Evolutionary conservation across 2,113 vertebrate genomes (phyloP).

Genomic region (Boulengeromyrus knoepffleri): DNA sequence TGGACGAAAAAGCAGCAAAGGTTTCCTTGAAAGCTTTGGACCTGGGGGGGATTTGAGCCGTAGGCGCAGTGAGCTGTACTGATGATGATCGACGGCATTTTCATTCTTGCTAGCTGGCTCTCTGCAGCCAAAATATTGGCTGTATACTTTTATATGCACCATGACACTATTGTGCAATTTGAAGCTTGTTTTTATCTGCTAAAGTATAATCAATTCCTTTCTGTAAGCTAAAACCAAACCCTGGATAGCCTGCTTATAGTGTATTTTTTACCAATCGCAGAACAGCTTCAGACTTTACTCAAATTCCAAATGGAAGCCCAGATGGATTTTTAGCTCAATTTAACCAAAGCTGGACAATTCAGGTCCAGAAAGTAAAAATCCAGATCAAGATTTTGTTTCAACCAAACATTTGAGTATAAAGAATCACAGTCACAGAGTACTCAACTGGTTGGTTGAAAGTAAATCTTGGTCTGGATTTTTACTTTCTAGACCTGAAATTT

Average conservation of each 20-base stretch:
- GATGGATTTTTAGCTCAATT: not conserved
- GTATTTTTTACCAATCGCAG: not conserved
- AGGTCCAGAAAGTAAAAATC: not conserved
- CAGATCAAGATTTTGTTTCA: not conserved
- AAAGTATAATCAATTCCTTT: not conserved
- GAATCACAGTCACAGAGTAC: not conserved
- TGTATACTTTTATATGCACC: not conserved
- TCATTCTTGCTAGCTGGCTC: not conserved
- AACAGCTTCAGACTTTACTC: not conserved
- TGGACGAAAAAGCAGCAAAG: not conserved
- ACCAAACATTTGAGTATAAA: not conserved
- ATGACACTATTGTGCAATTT: not conserved
- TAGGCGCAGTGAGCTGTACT: not conserved
- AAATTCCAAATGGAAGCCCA: not conserved
- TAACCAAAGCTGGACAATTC: not conserved
- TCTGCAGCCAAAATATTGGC: not conserved
- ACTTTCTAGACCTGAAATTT: not conserved
- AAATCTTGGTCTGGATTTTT: not conserved
- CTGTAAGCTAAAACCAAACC: not conserved
- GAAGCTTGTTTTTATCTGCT: not conserved
- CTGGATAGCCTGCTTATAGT: not conserved
- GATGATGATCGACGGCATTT: not conserved
- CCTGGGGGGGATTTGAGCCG: not conserved
- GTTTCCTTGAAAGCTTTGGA: not conserved
- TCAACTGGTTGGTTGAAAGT: not conserved